A percentile compares a stretch with the other conserved stretches of the same genome.
Evolutionary conservation across 2,113 vertebrate species (phyloP).

Genomic region (Microcebus tavaratra): DNA sequence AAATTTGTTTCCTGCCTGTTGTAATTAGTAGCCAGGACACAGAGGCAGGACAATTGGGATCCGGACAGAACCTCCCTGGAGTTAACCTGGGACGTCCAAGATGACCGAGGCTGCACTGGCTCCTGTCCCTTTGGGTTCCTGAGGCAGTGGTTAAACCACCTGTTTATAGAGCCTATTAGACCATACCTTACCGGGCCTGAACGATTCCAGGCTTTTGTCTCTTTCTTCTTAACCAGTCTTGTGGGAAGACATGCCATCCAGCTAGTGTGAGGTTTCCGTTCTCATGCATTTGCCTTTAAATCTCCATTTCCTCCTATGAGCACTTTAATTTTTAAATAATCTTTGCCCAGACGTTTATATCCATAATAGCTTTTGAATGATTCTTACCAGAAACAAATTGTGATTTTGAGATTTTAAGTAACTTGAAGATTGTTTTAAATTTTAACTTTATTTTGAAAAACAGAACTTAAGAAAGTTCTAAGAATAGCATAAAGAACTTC

Average conservation of each 20-base stretch:
- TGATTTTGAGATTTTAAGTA: background rate
- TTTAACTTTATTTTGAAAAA: background rate
- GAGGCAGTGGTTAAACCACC: background rate
- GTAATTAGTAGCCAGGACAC: background rate
- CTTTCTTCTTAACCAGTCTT: background rate
- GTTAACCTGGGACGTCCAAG: background rate
- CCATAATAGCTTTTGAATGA: background rate
- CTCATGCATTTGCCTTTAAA: background rate
- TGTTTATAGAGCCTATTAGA: background rate
- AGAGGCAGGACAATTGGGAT: background rate
- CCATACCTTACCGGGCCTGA: background rate
- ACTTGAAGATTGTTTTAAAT: background rate
- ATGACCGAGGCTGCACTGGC: accelerated
- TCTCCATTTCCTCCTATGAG: background rate
- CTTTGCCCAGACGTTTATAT: background rate
- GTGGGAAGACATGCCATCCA: accelerated
- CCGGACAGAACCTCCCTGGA: accelerated
- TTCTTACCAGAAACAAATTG: background rate
- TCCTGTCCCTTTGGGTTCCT: too few species aligned
- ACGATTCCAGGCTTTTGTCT: background rate
- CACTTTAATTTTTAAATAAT: background rate
- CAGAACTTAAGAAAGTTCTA: background rate
- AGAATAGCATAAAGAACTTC: background rate
- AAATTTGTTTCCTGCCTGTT: background rate
- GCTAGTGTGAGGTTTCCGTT: accelerated